A percentile compares a stretch with the other conserved stretches of the same genome.
Conservation (phyloP, 2,113 vertebrate species). For the Corythornis vintsioides region DNA sequence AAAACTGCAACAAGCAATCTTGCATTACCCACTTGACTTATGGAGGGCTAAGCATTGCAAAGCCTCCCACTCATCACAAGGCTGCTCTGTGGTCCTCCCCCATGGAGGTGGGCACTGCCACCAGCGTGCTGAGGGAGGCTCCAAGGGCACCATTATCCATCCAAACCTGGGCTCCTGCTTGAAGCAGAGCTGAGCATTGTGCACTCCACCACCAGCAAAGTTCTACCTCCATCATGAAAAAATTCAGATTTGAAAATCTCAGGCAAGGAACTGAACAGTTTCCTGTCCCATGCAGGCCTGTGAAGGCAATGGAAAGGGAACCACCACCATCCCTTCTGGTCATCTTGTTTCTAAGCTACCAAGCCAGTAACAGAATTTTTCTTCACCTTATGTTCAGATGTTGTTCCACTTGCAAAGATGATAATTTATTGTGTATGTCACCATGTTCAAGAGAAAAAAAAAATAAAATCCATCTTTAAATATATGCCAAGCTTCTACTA, state of each 20-base stretch:
- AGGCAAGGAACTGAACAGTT: background rate
- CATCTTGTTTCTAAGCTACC: background rate
- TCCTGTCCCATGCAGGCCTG: background rate
- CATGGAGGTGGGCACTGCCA: accelerated
- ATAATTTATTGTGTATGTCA: background rate
- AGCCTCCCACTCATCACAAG: accelerated
- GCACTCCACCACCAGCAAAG: background rate
- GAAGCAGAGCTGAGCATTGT: background rate
- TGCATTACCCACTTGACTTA: no score
- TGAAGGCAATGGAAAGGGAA: background rate
- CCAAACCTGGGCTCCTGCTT: background rate
- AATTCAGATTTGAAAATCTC: background rate
- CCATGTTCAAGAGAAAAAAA: background rate
- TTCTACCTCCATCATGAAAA: background rate
- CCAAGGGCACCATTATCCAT: accelerated
- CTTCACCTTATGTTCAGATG: background rate
- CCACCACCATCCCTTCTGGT: background rate
- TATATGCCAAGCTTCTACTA: background rate
- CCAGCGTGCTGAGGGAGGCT: background rate
- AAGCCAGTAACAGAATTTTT: background rate
- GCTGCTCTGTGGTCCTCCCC: background rate
- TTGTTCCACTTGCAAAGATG: background rate
- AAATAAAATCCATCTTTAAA: background rate
- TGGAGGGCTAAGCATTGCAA: accelerated
- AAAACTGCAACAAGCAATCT: background rate